Conservation (phyloP, 2,888 invertebrate species). For the Dasypogon diadema region DNA sequence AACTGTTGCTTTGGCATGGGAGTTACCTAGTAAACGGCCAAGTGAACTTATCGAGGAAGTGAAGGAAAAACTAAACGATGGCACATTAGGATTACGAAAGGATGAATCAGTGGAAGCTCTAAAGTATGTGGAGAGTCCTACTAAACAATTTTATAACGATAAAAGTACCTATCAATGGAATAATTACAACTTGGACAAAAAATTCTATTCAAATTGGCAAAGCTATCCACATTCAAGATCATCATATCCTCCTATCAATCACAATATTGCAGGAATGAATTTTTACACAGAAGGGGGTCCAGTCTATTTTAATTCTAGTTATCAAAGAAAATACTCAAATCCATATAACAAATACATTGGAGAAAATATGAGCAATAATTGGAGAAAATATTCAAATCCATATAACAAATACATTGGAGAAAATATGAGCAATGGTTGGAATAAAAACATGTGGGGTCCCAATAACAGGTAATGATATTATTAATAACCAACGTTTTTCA, state of each 20-base stretch:
- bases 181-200: no score
- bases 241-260: neutral
- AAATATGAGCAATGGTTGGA: neutral
- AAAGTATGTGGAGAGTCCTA: neutral
- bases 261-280: no score
- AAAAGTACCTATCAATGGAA: no score
- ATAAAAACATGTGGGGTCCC: neutral
- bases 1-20: constrained; percentile 83
- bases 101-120: constrained; percentile 61
- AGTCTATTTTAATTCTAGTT: constrained; percentile 3
- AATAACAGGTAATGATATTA: constrained; percentile 23
- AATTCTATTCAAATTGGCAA: no score
- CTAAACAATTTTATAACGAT: neutral
- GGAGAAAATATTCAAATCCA: constrained; percentile 14
- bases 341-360: neutral
- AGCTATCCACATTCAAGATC: neutral
- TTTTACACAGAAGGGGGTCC: constrained; percentile 18
- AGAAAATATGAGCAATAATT: constrained; percentile 8
- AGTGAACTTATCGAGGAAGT: constrained; percentile 65
- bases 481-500: no score
- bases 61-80: constrained; percentile 62
- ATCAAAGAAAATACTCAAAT: neutral
- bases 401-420: no score
- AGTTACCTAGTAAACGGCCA: constrained; percentile 76
- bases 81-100: constrained; percentile 62